Conservation (phyloP, 2,113 vertebrate genomes). For the Vanacampus margaritifer region DNA sequence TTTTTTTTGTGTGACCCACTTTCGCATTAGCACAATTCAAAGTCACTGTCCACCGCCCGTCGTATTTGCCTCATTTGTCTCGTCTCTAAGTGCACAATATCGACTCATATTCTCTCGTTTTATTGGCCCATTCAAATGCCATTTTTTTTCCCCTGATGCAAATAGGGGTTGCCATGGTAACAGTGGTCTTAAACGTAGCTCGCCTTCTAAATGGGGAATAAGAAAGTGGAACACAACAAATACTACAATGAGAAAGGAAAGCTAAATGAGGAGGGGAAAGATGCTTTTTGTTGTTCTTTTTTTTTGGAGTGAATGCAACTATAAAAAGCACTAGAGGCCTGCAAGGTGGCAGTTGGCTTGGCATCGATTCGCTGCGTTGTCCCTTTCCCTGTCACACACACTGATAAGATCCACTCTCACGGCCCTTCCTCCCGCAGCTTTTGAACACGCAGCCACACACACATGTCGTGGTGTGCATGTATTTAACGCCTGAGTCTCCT, state of each 20-base stretch:
- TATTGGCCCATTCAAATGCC: conserved; percentile 61
- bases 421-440: conserved; percentile 41
- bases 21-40: not conserved
- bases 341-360: conserved; percentile 67
- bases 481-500: conserved; percentile 31
- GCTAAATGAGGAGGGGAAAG: conserved; percentile 40
- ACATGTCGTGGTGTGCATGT: conserved; percentile 6
- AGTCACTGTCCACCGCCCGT: not conserved
- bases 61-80: conserved; percentile 17
- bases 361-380: conserved; percentile 67
- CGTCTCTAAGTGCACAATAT: conserved; percentile 1
- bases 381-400: conserved; percentile 64
- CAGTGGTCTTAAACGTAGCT: conserved; percentile 71
- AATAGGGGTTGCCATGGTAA: conserved; percentile 80
- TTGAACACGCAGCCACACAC: conserved; percentile 24
- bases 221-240: conserved; percentile 67
- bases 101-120: conserved; percentile 28
- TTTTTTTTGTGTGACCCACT: conserved; percentile 4
- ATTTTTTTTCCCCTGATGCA: conserved; percentile 70
- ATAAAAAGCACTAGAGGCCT: conserved; percentile 63
- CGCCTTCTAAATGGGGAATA: conserved; percentile 67
- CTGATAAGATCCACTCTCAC: conserved; percentile 57
- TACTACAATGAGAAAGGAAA: conserved; percentile 55
- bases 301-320: conserved; percentile 50
- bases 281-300: conserved; percentile 28